Conservation (phyloP, 2,113 vertebrate genomes). For the Megalops atlanticus region DNA sequence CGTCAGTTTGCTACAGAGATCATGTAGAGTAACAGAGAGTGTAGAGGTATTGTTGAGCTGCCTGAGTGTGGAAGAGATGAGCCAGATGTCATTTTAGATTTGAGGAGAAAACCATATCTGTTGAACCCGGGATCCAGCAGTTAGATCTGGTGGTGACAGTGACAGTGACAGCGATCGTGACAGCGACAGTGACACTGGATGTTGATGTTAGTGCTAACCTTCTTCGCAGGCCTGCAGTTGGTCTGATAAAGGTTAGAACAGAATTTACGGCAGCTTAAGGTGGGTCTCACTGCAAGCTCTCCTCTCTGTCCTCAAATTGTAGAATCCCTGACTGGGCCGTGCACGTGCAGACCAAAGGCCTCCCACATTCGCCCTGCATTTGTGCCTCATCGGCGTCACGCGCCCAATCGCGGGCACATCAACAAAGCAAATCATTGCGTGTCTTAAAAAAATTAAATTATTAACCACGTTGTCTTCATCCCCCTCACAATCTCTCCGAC, state of each 20-base stretch:
- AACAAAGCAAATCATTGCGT: not conserved
- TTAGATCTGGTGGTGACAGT: not conserved
- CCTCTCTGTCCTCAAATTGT: not conserved
- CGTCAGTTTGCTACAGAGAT: not conserved
- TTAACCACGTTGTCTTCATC: not conserved
- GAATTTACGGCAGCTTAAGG: not conserved
- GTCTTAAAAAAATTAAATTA: not conserved
- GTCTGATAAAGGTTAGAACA: conserved; percentile 9
- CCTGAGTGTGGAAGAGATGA: not conserved
- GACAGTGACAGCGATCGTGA: too few relatives aligned
- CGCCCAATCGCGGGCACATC: not conserved
- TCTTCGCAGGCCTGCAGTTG: not conserved
- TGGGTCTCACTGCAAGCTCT: not conserved
- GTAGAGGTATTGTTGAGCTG: conserved; percentile 2
- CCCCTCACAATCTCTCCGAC: not conserved
- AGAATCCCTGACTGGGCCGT: not conserved
- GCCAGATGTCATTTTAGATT: conserved; percentile 30
- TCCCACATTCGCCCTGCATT: not conserved
- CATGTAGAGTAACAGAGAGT: not conserved
- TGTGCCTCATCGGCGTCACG: not conserved
- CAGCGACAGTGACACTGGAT: conserved; percentile 17
- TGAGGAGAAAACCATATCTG: conserved; percentile 26
- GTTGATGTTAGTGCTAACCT: conserved; percentile 28
- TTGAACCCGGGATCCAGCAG: conserved; percentile 22
- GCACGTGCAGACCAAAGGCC: too few relatives aligned